Percentiles rank a stretch among this genome's conserved stretches.
Evolutionary conservation across 2,888 invertebrate species (phyloP).

Genomic region (Fragum sueziense): DNA sequence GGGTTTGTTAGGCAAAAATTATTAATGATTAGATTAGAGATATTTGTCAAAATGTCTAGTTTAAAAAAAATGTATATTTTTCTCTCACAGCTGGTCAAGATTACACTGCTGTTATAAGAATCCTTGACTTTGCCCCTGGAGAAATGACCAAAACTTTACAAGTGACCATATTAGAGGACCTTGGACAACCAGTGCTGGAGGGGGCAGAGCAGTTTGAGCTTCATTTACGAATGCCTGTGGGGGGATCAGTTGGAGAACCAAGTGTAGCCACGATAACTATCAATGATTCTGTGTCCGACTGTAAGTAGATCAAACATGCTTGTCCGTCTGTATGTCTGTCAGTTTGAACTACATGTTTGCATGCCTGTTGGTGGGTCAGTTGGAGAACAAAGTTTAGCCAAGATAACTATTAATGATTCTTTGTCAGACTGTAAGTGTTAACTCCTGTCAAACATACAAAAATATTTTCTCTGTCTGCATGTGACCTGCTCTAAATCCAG

Average conservation of each 20-base stretch:
- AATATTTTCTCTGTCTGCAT: too few relatives aligned
- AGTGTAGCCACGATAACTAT: slow-evolving; percentile 75
- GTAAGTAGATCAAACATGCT: too few relatives aligned
- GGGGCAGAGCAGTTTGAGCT: slow-evolving; percentile 80
- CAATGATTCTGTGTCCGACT: slow-evolving; percentile 80
- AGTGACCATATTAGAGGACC: slow-evolving; percentile 81
- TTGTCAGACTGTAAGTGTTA: slow-evolving; percentile 80
- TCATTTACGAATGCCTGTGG: slow-evolving; percentile 77
- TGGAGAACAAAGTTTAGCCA: slow-evolving; percentile 75
- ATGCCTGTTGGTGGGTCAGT: slow-evolving; percentile 78
- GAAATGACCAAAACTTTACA: slow-evolving; percentile 76
- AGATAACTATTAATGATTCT: slow-evolving; percentile 79
- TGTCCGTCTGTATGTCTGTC: neutral
- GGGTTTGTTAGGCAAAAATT: too few relatives aligned
- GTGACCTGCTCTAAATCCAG: too few relatives aligned
- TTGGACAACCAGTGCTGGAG: slow-evolving; percentile 79
- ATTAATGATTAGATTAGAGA: too few relatives aligned
- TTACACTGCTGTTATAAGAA: slow-evolving; percentile 79
- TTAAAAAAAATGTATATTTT: too few relatives aligned
- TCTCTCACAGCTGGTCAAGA: slow-evolving; percentile 78
- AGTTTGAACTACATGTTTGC: slow-evolving; percentile 65
- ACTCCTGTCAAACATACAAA: too few relatives aligned
- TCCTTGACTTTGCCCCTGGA: slow-evolving; percentile 79
- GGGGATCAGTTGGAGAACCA: slow-evolving; percentile 79
- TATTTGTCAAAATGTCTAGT: too few relatives aligned